Evolutionary conservation across 2,113 vertebrate genomes (phyloP).

Genomic region (Neoarius graeffei): DNA sequence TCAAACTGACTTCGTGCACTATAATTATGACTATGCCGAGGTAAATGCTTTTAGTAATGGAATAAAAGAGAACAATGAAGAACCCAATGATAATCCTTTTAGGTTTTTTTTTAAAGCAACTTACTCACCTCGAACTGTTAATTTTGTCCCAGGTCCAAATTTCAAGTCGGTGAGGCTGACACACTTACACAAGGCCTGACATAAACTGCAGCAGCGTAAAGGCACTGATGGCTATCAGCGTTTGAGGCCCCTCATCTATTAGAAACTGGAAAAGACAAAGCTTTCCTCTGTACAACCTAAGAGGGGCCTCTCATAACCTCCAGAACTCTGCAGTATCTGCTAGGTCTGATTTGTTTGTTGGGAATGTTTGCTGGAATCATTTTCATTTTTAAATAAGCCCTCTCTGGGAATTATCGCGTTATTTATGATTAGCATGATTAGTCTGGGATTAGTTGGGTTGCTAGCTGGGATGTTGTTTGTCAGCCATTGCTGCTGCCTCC

Average conservation of each 20-base stretch:
- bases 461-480: background rate
- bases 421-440: background rate
- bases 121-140: constrained; percentile 40
- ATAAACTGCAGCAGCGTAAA: constrained; percentile 26
- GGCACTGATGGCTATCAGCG: constrained; percentile 43
- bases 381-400: background rate
- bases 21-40: background rate
- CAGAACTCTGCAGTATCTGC: background rate
- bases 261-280: constrained; percentile 17
- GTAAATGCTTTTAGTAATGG: background rate
- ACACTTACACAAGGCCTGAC: constrained; percentile 36
- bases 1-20: background rate
- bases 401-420: background rate
- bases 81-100: background rate
- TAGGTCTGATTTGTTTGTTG: background rate
- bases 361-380: background rate
- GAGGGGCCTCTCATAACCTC: constrained; percentile 17
- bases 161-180: constrained; percentile 17
- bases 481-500: background rate
- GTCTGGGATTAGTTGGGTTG: too few relatives aligned
- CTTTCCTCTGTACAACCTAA: constrained; percentile 27
- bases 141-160: constrained; percentile 44
- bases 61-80: background rate
- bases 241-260: constrained; percentile 38
- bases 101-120: background rate